These are phyloP conservation scores for Drosophila suzukii DNA, from an alignment of 1,140 invertebrate genomes.

Conservation along the genomic window DNA sequence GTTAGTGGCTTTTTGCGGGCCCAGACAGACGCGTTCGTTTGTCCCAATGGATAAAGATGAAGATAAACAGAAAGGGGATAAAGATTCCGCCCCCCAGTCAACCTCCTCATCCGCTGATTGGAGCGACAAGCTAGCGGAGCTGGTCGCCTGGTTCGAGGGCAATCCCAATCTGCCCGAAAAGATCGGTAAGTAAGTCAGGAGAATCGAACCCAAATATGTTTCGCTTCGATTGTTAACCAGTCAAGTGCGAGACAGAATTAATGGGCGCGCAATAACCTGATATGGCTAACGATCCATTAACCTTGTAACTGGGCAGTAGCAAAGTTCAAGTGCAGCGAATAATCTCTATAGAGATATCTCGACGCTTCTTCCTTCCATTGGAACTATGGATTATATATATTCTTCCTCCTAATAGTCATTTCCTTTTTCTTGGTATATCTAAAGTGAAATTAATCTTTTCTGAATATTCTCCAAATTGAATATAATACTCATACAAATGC, in stretches of 20 bases:
- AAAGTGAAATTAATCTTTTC: neutral
- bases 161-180: conserved; percentile 71
- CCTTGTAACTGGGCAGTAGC: conserved; percentile 11
- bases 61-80: neutral
- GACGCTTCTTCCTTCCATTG: neutral
- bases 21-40: conserved; percentile 12
- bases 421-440: neutral
- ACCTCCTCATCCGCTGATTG: neutral
- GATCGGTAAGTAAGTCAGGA: conserved; percentile 59
- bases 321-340: conserved; percentile 16
- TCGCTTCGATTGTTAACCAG: conserved; percentile 37
- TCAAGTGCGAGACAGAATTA: conserved; percentile 13
- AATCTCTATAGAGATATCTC: neutral
- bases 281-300: conserved; percentile 20
- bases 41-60: conserved; percentile 19
- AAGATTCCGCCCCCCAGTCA: neutral
- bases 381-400: neutral
- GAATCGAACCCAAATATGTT: neutral
- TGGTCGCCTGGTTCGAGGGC: conserved; percentile 66
- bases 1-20: conserved; percentile 23
- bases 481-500: no score
- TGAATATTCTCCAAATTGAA: neutral
- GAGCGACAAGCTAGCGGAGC: conserved; percentile 47
- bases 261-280: conserved; percentile 29
- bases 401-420: neutral